Evolutionary conservation across 2,113 vertebrate species (phyloP).

Genomic region (Helogale parvula): DNA sequence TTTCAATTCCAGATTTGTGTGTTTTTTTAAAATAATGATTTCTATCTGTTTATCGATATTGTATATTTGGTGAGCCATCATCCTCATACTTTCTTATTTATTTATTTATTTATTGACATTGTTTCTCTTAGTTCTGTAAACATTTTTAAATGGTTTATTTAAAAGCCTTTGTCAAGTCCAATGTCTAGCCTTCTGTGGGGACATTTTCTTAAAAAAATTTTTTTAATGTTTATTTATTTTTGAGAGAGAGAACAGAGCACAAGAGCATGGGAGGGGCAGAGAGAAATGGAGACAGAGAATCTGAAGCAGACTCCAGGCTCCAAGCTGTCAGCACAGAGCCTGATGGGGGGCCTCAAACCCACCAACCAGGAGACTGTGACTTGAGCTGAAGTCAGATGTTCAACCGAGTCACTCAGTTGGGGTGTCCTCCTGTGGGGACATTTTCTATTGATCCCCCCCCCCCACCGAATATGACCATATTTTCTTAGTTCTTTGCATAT

Average conservation of each 20-base stretch:
- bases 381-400: too few species aligned
- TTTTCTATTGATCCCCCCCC: not conserved
- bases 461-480: not conserved
- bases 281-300: too few species aligned
- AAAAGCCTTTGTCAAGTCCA: not conserved
- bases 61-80: not conserved
- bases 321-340: too few species aligned
- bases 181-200: not conserved
- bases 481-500: not conserved
- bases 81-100: not conserved
- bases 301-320: too few species aligned
- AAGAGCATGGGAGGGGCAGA: too few species aligned
- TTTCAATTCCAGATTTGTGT: not conserved
- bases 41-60: not conserved
- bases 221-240: too few species aligned
- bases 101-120: not conserved
- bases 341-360: too few species aligned
- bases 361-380: too few species aligned
- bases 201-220: too few species aligned
- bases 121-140: not conserved
- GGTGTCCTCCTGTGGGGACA: not conserved
- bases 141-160: not conserved
- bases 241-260: too few species aligned
- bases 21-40: not conserved
- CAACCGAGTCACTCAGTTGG: too few species aligned